Percentiles rank a stretch among this genome's conserved stretches.
phyloP scores from a whole-genome alignment of 2,888 invertebrate species.

The Cylloceria caligata region DNA sequence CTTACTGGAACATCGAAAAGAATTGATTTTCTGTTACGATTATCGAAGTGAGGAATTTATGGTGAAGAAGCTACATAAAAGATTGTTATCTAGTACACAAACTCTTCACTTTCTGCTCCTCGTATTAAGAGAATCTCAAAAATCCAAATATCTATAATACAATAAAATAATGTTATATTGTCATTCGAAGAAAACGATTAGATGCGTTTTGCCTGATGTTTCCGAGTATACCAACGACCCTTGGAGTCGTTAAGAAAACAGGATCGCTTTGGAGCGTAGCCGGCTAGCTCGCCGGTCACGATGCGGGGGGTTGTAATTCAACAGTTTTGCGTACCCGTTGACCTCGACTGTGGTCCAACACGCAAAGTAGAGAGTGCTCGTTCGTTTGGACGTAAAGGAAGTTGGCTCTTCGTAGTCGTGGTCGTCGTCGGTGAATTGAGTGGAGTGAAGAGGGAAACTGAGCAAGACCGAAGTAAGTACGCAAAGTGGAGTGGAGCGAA shows the following conservation, averaged over 20 bases:
- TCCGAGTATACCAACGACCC: slow-evolving; percentile 13
- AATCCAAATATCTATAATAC: not conserved
- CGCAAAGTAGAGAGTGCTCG: slow-evolving; percentile 57
- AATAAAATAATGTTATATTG: not conserved
- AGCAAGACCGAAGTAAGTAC: slow-evolving; percentile 62
- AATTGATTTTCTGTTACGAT: no score
- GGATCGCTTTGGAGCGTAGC: slow-evolving; percentile 27
- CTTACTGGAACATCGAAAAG: no score
- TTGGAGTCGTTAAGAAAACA: slow-evolving; percentile 29
- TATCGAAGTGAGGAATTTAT: no score
- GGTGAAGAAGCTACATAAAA: no score
- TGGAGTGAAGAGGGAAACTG: slow-evolving; percentile 60
- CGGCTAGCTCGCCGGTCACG: slow-evolving; percentile 10
- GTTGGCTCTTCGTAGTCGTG: slow-evolving; percentile 51
- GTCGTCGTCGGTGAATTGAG: slow-evolving; percentile 69
- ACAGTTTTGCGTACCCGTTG: slow-evolving; percentile 62
- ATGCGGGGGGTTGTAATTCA: slow-evolving; percentile 46
- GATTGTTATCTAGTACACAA: no score
- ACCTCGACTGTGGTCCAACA: slow-evolving; percentile 60
- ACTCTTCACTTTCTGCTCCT: no score
- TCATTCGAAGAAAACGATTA: not conserved
- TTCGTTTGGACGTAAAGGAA: slow-evolving; percentile 55
- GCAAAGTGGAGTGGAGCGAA: slow-evolving; percentile 67
- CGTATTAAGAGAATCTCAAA: not conserved
- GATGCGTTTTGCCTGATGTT: no score